Percentiles rank a stretch among this genome's conserved stretches.
phyloP scores from a whole-genome alignment of 1,140 invertebrate genomes.

The Wiebesia pumilae region DNA sequence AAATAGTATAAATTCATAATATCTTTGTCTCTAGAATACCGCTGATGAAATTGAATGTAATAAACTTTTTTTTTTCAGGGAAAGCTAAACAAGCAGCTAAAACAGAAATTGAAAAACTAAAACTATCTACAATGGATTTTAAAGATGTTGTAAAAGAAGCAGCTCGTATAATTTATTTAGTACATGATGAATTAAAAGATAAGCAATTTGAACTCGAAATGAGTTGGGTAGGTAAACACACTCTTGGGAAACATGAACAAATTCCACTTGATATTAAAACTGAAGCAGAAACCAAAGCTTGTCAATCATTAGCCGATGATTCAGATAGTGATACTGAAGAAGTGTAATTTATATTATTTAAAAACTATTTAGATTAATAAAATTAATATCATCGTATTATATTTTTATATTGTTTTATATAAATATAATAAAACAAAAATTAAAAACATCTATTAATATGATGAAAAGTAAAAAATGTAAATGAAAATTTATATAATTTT shows the following conservation, averaged over 20 bases:
- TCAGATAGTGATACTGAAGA: slow-evolving; percentile 90
- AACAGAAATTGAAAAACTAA: slow-evolving; percentile 99
- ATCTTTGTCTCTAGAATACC: too few species aligned
- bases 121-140: slow-evolving; percentile 88
- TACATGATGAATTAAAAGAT: slow-evolving; percentile 99
- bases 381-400: background rate
- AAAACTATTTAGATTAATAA: background rate
- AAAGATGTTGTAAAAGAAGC: slow-evolving; percentile 94
- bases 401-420: too few species aligned
- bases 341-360: slow-evolving; percentile 67
- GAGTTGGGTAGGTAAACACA: slow-evolving; percentile 94
- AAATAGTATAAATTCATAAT: too few species aligned
- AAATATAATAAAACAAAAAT: too few species aligned
- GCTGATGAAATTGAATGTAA: too few species aligned
- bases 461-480: too few species aligned
- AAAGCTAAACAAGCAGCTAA: slow-evolving; percentile 99
- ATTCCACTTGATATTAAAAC: slow-evolving; percentile 80
- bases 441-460: too few species aligned
- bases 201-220: slow-evolving; percentile 98
- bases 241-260: slow-evolving; percentile 83
- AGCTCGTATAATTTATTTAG: slow-evolving; percentile 96
- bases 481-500: too few species aligned
- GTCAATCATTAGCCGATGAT: slow-evolving; percentile 88
- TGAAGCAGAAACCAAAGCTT: slow-evolving; percentile 88
- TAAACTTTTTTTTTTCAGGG: slow-evolving; percentile 55